Conservation (phyloP, 2,113 vertebrate genomes). For the Pogona vitticeps region DNA sequence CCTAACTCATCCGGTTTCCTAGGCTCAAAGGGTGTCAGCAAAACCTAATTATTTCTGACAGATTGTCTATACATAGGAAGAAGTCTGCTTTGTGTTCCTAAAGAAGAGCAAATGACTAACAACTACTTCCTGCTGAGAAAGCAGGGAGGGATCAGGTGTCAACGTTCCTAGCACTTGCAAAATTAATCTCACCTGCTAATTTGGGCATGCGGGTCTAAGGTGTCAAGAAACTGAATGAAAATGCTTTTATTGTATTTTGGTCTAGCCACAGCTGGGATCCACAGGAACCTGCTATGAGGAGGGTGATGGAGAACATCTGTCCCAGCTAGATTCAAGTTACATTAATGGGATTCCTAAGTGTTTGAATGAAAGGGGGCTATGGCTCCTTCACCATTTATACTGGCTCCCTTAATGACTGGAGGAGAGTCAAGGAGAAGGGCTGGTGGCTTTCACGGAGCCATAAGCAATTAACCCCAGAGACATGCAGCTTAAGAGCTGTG, state of each 20-base stretch:
- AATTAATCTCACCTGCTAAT: background rate
- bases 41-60: slow-evolving; percentile 2
- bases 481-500: background rate
- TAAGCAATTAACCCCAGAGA: background rate
- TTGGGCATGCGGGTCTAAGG: background rate
- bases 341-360: background rate
- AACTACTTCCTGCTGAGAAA: background rate
- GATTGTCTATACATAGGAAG: background rate
- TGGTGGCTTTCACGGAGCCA: background rate
- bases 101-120: background rate
- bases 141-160: background rate
- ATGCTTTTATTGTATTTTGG: background rate
- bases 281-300: no score
- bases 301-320: background rate
- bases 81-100: background rate
- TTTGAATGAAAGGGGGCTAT: background rate
- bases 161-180: background rate
- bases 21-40: background rate
- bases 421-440: background rate
- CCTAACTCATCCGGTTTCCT: background rate
- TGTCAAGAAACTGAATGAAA: background rate
- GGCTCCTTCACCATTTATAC: background rate
- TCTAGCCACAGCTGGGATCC: no score
- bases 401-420: background rate
- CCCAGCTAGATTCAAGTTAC: background rate